A percentile compares a stretch with the other conserved stretches of the same genome.
Conservation (phyloP, 2,797 vertebrate genomes). For the Microctenopoma steveboyesi region DNA sequence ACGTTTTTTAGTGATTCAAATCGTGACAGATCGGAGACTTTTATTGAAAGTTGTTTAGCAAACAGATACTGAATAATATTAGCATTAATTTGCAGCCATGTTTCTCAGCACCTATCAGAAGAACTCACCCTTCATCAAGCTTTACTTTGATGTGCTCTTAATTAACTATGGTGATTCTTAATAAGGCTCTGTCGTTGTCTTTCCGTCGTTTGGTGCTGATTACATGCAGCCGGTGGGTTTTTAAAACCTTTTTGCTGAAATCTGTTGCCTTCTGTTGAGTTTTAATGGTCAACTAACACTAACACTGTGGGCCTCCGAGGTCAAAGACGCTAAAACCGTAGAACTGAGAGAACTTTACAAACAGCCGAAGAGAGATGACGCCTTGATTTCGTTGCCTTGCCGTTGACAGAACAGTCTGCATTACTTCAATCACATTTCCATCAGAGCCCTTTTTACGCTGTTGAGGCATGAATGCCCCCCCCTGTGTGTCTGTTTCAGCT, state of each 20-base stretch:
- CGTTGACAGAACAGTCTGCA: too few species aligned
- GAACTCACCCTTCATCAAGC: background rate
- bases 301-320: background rate
- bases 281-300: background rate
- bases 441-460: too few species aligned
- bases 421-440: too few species aligned
- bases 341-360: too few species aligned
- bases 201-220: background rate
- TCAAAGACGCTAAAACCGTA: background rate
- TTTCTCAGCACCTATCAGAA: background rate
- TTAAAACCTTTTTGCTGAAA: background rate
- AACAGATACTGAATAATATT: background rate
- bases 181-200: too few species aligned
- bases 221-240: background rate
- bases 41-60: background rate
- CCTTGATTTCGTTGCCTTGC: too few species aligned
- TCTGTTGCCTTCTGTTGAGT: background rate
- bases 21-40: background rate
- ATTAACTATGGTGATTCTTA: background rate
- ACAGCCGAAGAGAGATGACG: too few species aligned
- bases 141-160: background rate
- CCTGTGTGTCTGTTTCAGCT: too few species aligned
- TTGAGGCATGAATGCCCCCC: too few species aligned
- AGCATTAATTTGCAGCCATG: background rate
- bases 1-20: too few species aligned